Conservation (phyloP, 2,888 invertebrate genomes). For the Geotrupes spiniger region DNA sequence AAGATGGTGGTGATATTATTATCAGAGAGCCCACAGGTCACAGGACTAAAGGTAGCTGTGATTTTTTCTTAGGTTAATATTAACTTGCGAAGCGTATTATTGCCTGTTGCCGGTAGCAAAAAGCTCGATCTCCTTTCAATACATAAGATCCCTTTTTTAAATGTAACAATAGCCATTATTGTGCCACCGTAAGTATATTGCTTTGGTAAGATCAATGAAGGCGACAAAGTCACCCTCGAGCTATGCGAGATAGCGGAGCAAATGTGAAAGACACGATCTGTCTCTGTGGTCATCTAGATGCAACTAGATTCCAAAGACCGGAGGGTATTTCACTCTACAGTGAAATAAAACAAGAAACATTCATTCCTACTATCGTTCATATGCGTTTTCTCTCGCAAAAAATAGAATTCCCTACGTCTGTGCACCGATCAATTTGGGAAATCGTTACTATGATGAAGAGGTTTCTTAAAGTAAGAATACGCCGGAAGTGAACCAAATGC, state of each 20-base stretch:
- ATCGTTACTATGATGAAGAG: conserved; percentile 36
- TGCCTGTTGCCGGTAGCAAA: conserved; percentile 29
- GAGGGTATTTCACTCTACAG: conserved; percentile 20
- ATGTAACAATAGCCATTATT: conserved; percentile 46
- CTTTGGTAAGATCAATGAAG: conserved; percentile 44
- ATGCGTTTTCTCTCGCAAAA: conserved; percentile 5
- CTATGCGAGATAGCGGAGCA: conserved; percentile 37
- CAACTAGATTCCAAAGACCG: conserved; percentile 29
- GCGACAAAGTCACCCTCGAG: conserved; percentile 31
- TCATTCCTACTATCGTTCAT: neutral
- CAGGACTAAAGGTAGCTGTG: conserved; percentile 4
- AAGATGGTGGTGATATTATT: conserved; percentile 78
- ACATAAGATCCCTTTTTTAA: conserved; percentile 38
- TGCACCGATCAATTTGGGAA: conserved; percentile 27
- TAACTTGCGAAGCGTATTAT: conserved; percentile 24
- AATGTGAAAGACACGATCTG: conserved; percentile 36
- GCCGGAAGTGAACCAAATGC: conserved; percentile 33
- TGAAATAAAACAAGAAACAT: conserved; percentile 23
- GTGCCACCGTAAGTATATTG: conserved; percentile 45
- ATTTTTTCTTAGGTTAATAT: conserved; percentile 20
- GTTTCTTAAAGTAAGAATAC: conserved; percentile 32
- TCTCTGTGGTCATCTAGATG: conserved; percentile 41
- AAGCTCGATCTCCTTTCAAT: conserved; percentile 29
- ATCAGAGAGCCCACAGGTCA: conserved; percentile 65
- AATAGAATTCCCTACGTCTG: conserved; percentile 12